A percentile compares a stretch with the other conserved stretches of the same genome.
Evolutionary conservation across 30 jellyfish, hydroid and myxozoan species (phyloP).

Genomic region (Pelagia noctiluca): DNA sequence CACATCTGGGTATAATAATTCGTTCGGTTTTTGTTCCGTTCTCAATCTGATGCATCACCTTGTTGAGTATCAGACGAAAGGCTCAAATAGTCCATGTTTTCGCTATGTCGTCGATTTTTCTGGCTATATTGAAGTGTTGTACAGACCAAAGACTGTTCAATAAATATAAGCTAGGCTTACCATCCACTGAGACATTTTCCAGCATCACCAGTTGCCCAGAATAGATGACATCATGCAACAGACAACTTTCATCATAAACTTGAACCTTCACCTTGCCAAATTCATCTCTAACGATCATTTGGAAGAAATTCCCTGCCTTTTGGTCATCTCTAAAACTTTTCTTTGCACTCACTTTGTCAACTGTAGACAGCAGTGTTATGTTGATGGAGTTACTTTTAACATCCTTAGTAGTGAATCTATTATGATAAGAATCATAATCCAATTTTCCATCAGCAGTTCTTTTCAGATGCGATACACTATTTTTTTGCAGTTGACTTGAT

Average conservation of each 20-base stretch:
- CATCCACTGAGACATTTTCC: slow-evolving; percentile 45
- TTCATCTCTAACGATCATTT: slow-evolving; percentile 30
- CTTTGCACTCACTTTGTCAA: neutral
- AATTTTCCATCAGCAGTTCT: slow-evolving; percentile 49
- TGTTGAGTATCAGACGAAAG: too few species aligned
- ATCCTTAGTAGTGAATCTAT: slow-evolving; percentile 36
- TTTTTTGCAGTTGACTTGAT: slow-evolving; percentile 11
- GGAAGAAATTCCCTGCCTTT: slow-evolving; percentile 3
- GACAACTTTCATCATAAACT: slow-evolving; percentile 19
- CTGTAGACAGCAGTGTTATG: slow-evolving; percentile 12
- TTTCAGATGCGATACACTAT: slow-evolving; percentile 7
- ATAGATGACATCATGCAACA: slow-evolving; percentile 16
- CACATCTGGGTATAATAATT: too few species aligned
- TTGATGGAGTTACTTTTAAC: slow-evolving; percentile 23
- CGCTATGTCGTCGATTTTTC: too few species aligned
- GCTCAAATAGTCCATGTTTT: too few species aligned
- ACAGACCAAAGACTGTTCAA: too few species aligned
- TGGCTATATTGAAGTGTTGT: too few species aligned
- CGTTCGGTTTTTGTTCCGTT: too few species aligned
- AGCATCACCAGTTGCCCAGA: slow-evolving; percentile 57
- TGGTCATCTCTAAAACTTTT: neutral
- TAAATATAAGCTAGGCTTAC: neutral
- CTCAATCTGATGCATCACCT: too few species aligned
- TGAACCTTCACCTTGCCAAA: slow-evolving; percentile 33
- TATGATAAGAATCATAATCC: slow-evolving; percentile 35